Conservation (phyloP, 2,888 invertebrate genomes). For the Euzetes globulus region DNA sequence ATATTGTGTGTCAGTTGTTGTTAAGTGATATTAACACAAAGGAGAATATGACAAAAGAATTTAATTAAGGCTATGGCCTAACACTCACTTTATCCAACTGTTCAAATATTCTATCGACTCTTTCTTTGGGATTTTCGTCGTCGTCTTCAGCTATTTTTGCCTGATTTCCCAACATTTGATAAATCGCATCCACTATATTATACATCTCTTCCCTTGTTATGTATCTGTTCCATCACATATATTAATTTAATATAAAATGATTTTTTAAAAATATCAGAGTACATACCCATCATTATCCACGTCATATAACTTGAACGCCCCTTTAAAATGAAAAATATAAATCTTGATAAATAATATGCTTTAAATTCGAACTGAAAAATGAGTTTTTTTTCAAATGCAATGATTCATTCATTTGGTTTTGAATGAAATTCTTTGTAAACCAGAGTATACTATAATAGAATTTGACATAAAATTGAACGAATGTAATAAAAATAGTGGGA, state of each 20-base stretch:
- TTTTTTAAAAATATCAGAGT: neutral
- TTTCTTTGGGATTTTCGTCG: constrained; percentile 59
- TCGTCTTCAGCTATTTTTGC: constrained; percentile 45
- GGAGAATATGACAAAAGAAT: neutral
- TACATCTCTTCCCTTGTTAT: constrained; percentile 51
- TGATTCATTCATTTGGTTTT: no score
- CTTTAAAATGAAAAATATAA: constrained; percentile 42
- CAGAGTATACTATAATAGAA: no score
- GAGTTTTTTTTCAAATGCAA: no score
- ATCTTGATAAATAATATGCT: neutral
- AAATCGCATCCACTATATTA: constrained; percentile 52
- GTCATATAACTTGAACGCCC: constrained; percentile 52
- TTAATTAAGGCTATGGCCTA: neutral
- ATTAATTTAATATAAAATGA: neutral
- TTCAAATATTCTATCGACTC: constrained; percentile 97
- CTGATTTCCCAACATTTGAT: constrained; percentile 51
- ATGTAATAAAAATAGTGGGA: neutral
- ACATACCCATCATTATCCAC: constrained; percentile 50
- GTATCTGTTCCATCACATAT: constrained; percentile 41
- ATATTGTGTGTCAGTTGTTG: neutral
- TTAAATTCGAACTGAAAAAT: no score
- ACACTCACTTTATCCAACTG: constrained; percentile 75
- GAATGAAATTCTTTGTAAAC: no score
- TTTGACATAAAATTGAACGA: no score
- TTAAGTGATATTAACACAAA: neutral